phyloP scores from a whole-genome alignment of 2,113 vertebrate genomes.

The Amazona guildingii region DNA sequence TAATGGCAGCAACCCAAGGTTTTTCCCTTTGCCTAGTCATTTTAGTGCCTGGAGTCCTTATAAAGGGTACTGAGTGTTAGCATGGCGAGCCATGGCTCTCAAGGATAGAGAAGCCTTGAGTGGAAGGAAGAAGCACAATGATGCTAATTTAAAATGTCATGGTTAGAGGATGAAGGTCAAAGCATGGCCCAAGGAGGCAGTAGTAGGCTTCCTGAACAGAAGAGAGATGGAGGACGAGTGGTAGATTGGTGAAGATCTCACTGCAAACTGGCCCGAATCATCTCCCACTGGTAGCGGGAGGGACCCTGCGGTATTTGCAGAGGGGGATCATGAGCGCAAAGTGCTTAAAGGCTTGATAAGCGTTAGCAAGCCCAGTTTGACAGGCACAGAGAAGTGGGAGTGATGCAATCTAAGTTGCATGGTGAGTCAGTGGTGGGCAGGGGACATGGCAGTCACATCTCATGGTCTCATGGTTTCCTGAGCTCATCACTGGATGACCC shows the following conservation, averaged over 20 bases:
- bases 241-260: not conserved
- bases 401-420: not conserved
- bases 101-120: not conserved
- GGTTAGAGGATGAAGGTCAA: not conserved
- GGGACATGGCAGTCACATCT: not conserved
- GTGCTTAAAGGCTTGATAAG: constrained; percentile 53
- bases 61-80: not conserved
- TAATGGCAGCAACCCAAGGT: not conserved
- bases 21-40: not conserved
- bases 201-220: not conserved
- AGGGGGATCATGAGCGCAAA: constrained; percentile 51
- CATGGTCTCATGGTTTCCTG: not conserved
- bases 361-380: not conserved
- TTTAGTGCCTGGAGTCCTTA: not conserved
- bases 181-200: not conserved
- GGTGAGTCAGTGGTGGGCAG: not conserved
- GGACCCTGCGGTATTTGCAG: not conserved
- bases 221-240: not conserved
- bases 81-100: fast-evolving
- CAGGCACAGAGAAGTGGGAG: constrained; percentile 41
- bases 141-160: not conserved
- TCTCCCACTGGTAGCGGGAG: not conserved
- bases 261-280: not conserved
- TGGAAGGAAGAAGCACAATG: not conserved
- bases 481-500: not conserved